A percentile compares a stretch with the other conserved stretches of the same genome.
Conservation (phyloP, 2,797 vertebrate species). For the Falco berigora region DNA sequence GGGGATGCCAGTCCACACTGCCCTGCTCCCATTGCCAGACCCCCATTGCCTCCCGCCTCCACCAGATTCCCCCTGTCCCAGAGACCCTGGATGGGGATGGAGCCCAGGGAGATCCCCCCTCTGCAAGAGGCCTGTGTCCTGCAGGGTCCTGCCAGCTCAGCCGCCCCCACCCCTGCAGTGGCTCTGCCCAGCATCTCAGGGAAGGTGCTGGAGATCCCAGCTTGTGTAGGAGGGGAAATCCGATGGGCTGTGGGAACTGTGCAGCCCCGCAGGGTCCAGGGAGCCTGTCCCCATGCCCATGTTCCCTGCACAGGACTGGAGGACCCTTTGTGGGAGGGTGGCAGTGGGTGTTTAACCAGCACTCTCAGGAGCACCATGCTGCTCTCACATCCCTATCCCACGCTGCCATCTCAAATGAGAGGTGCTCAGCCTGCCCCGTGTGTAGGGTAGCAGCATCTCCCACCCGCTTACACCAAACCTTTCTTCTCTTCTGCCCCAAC, state of each 20-base stretch:
- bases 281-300: fast-evolving
- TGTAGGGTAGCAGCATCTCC: background rate
- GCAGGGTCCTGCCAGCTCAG: background rate
- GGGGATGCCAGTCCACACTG: background rate
- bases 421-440: background rate
- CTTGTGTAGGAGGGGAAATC: background rate
- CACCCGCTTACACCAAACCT: background rate
- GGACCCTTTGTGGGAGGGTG: background rate
- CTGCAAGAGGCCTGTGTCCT: background rate
- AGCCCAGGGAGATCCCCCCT: background rate
- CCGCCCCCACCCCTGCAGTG: background rate
- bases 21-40: background rate
- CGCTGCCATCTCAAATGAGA: background rate
- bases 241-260: background rate
- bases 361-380: background rate
- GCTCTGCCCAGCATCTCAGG: background rate
- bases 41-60: background rate
- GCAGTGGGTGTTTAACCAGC: background rate
- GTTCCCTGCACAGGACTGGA: background rate
- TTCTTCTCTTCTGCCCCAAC: constrained; percentile 10
- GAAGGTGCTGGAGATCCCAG: background rate
- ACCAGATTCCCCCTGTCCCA: background rate
- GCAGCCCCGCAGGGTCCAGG: background rate
- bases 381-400: background rate
- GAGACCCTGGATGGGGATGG: fast-evolving